These are phyloP conservation scores for Psilopogon haemacephalus DNA, from an alignment of 2,113 vertebrate genomes.

Conservation along the genomic window DNA sequence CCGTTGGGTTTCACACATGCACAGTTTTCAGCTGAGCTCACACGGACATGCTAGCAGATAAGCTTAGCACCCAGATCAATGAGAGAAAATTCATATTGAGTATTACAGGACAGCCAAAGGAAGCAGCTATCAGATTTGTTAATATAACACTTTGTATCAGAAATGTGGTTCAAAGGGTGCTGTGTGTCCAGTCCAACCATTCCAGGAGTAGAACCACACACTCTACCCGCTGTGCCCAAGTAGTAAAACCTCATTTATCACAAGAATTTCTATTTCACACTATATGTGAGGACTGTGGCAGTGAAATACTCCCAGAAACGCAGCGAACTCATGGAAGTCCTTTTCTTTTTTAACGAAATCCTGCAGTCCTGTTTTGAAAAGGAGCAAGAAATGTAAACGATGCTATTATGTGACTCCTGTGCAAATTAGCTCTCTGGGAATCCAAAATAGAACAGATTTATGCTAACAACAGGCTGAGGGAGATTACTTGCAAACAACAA, in stretches of 20 bases:
- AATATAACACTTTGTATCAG: neutral
- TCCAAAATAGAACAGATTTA: constrained; percentile 64
- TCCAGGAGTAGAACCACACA: fast-evolving
- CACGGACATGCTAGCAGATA: neutral
- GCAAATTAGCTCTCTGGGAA: constrained; percentile 46
- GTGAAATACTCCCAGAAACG: constrained; percentile 8
- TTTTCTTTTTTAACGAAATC: neutral
- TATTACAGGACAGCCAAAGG: neutral
- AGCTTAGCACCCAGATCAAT: neutral
- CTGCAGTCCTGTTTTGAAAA: neutral
- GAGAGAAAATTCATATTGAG: neutral
- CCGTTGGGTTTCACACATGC: neutral
- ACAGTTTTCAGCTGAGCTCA: neutral
- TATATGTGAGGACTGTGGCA: neutral
- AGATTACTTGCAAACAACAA: constrained; percentile 66
- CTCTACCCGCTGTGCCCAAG: neutral
- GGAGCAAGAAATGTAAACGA: constrained; percentile 34
- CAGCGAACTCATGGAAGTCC: neutral
- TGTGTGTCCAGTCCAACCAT: neutral
- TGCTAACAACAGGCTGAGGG: constrained; percentile 40
- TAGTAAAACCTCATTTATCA: neutral
- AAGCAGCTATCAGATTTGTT: neutral
- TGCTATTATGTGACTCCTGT: constrained; percentile 1
- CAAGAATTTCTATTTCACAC: neutral
- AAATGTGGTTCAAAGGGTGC: neutral